Evolutionary conservation across 2,113 vertebrate species (phyloP).

Genomic region (Indicator maculatus): DNA sequence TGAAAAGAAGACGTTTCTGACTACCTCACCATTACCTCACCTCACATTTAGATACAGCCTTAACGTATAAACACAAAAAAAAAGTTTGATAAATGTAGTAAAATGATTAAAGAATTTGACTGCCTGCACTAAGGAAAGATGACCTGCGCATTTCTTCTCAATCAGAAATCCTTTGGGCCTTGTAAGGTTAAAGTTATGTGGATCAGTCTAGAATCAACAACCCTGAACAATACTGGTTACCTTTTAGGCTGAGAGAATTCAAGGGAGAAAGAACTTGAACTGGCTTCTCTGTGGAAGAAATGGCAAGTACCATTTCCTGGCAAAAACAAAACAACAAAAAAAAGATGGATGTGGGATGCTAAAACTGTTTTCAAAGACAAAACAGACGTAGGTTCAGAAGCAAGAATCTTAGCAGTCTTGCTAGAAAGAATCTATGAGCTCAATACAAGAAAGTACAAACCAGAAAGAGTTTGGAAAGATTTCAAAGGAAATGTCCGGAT

Average conservation of each 20-base stretch:
- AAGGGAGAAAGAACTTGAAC: neutral
- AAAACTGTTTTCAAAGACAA: neutral
- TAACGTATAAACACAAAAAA: neutral
- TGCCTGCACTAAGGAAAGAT: neutral
- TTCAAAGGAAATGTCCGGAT: neutral
- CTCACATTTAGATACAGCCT: neutral
- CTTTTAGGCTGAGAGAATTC: neutral
- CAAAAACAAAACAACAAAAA: neutral
- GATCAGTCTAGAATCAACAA: neutral
- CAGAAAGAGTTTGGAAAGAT: neutral
- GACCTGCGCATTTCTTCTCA: neutral
- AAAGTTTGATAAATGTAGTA: neutral
- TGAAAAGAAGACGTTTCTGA: neutral
- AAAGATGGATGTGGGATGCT: neutral
- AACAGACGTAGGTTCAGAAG: neutral
- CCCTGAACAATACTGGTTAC: neutral
- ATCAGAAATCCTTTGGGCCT: neutral
- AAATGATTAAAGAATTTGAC: neutral
- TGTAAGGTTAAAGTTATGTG: neutral
- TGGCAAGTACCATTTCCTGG: neutral
- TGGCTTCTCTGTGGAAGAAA: neutral
- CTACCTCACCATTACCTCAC: neutral
- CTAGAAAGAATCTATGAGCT: neutral
- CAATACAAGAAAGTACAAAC: neutral
- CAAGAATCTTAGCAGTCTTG: neutral